Percentiles rank a stretch among this genome's conserved stretches.
Conservation (phyloP, 1,140 invertebrate genomes). For the Scaptomyza hsui region DNA sequence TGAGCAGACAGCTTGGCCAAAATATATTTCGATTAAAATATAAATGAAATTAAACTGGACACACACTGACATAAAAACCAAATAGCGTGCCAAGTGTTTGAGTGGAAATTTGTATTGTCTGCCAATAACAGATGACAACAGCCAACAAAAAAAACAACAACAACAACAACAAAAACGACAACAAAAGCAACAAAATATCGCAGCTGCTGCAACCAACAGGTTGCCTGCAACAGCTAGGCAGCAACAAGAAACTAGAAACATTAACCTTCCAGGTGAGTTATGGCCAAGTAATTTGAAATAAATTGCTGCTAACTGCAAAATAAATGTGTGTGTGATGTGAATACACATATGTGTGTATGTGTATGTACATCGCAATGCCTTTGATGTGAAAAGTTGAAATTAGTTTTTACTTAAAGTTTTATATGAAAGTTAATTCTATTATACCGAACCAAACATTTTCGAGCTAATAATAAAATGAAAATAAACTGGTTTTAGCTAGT, state of each 20-base stretch:
- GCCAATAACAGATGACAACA: constrained; percentile 37
- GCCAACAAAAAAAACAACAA: constrained; percentile 21
- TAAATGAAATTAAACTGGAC: constrained; percentile 78
- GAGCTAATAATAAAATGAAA: constrained; percentile 20
- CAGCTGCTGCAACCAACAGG: constrained; percentile 56
- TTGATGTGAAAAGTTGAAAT: neutral
- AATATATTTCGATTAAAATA: constrained; percentile 78
- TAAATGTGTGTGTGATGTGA: neutral
- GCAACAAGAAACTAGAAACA: constrained; percentile 10
- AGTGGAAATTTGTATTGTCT: constrained; percentile 41
- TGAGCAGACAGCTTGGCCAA: constrained; percentile 67
- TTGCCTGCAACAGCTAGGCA: constrained; percentile 35
- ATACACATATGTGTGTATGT: neutral
- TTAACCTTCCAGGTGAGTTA: constrained; percentile 45
- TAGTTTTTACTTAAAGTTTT: neutral
- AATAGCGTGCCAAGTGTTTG: constrained; percentile 67
- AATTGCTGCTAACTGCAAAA: constrained; percentile 9
- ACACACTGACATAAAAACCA: constrained; percentile 69
- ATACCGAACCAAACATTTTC: neutral
- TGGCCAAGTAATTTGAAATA: constrained; percentile 12
- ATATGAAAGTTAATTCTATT: neutral
- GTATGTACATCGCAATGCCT: neutral
- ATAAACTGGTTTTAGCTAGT: constrained; percentile 26
- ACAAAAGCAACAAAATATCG: neutral
- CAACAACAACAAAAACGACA: neutral